A percentile compares a stretch with the other conserved stretches of the same genome.
These are phyloP conservation scores for Phaethon lepturus DNA, from an alignment of 2,113 vertebrate genomes.

Conservation along the genomic window DNA sequence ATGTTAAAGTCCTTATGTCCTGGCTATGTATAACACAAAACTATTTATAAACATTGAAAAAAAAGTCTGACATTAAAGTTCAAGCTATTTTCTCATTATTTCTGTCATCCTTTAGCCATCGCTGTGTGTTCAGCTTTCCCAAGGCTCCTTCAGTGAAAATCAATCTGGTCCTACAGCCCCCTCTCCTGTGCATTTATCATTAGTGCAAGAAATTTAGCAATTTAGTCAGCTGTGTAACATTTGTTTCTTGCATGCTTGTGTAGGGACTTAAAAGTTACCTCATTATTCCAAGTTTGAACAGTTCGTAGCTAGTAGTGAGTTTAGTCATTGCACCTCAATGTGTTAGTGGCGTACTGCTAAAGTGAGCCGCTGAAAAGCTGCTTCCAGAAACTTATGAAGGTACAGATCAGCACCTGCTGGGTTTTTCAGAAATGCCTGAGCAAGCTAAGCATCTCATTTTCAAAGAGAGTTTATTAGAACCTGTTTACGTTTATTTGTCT, in stretches of 20 bases:
- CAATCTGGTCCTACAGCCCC: conserved; percentile 66
- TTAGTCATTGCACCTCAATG: background rate
- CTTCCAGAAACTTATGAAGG: background rate
- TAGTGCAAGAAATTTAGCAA: background rate
- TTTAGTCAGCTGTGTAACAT: background rate
- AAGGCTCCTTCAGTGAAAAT: background rate
- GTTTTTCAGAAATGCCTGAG: background rate
- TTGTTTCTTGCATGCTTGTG: background rate
- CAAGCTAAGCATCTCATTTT: background rate
- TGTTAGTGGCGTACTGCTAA: background rate
- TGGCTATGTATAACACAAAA: background rate
- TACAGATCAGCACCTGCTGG: background rate
- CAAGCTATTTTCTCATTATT: background rate
- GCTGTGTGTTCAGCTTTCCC: background rate
- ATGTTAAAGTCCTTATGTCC: background rate
- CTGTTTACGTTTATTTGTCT: background rate
- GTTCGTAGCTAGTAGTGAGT: background rate
- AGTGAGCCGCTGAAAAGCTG: background rate
- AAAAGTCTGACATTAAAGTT: background rate
- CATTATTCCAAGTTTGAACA: background rate
- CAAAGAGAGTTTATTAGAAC: background rate
- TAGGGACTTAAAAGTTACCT: background rate
- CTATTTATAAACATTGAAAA: background rate
- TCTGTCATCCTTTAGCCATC: background rate
- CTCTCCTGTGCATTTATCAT: conserved; percentile 74